These are phyloP conservation scores for Toxotes chatareus DNA, from an alignment of 2,113 vertebrate genomes.

Conservation along the genomic window DNA sequence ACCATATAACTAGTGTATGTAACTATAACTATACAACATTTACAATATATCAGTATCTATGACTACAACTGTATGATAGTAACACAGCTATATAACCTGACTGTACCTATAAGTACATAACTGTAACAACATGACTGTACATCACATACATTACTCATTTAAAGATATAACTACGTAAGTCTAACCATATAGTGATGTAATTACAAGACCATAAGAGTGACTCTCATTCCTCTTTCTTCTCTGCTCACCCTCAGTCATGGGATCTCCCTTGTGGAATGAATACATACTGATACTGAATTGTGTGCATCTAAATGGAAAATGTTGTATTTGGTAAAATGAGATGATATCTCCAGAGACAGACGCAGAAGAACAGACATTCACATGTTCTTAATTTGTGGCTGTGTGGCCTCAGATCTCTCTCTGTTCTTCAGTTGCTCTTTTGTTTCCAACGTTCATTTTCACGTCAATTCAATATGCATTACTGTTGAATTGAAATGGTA, in stretches of 20 bases:
- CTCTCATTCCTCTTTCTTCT: not conserved
- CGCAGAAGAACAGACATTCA: slow-evolving; percentile 17
- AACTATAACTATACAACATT: too few species aligned
- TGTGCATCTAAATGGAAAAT: slow-evolving; percentile 7
- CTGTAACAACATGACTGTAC: not conserved
- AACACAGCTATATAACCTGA: not conserved
- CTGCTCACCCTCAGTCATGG: not conserved
- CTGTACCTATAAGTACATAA: not conserved
- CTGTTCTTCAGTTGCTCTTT: slow-evolving; percentile 2
- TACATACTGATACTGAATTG: not conserved
- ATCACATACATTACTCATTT: too few species aligned
- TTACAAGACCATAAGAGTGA: not conserved
- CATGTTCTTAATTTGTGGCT: slow-evolving; percentile 47
- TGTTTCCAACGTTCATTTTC: slow-evolving; percentile 20
- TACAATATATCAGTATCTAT: too few species aligned
- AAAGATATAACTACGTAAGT: too few species aligned
- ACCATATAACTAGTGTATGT: too few species aligned
- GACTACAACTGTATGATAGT: too few species aligned
- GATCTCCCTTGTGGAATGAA: not conserved
- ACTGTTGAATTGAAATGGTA: not conserved
- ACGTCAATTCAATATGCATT: not conserved
- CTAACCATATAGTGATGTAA: not conserved
- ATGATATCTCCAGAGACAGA: slow-evolving; percentile 48
- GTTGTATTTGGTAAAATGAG: slow-evolving; percentile 25
- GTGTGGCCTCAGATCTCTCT: slow-evolving; percentile 41